These are phyloP conservation scores for Euura lappo DNA, from an alignment of 1,140 invertebrate species.

Conservation along the genomic window DNA sequence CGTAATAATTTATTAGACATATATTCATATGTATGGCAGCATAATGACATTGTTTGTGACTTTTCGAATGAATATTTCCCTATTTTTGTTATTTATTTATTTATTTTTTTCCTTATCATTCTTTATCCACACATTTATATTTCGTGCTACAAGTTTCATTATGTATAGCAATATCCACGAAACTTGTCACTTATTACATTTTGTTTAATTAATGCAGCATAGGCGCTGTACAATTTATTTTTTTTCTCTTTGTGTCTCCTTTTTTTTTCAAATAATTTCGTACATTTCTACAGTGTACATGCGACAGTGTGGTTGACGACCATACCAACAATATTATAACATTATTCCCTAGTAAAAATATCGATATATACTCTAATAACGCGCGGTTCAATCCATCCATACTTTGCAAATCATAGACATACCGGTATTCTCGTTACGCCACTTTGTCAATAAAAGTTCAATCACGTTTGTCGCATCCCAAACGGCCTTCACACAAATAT, in stretches of 20 bases:
- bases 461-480: background rate
- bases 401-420: conserved; percentile 62
- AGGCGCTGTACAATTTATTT: background rate
- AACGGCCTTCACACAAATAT: background rate
- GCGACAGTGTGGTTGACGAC: background rate
- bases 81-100: conserved; percentile 26
- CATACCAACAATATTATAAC: conserved; percentile 36
- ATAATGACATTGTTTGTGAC: conserved; percentile 58
- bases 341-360: conserved; percentile 56
- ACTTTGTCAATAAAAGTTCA: background rate
- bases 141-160: background rate
- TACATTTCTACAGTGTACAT: conserved; percentile 2
- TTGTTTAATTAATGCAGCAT: conserved; percentile 3
- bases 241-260: too few species aligned
- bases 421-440: conserved; percentile 21
- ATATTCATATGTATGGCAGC: conserved; percentile 61
- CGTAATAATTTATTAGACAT: conserved; percentile 57
- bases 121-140: conserved; percentile 12
- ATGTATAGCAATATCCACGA: background rate
- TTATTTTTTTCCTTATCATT: conserved; percentile 34
- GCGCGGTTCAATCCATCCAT: conserved; percentile 58
- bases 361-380: conserved; percentile 59
- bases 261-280: background rate
- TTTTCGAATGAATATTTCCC: conserved; percentile 49
- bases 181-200: conserved; percentile 5